Evolutionary conservation across 2,797 vertebrate genomes (phyloP).

Genomic region (Spondyliosoma cantharus): DNA sequence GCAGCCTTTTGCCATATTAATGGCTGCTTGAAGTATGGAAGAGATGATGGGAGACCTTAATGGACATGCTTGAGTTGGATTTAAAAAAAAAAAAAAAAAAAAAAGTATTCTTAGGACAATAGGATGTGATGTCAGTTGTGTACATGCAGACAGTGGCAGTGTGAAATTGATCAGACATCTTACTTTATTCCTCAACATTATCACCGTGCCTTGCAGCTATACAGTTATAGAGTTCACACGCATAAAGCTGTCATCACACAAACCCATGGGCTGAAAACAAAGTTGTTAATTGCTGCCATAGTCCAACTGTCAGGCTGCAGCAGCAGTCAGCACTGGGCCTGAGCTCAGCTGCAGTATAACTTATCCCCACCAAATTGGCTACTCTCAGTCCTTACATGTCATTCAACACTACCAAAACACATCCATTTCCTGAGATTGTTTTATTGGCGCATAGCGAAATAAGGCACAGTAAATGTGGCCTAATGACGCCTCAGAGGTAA

Average conservation of each 20-base stretch:
- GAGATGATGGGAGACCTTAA: conserved; percentile 3
- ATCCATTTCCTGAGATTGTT: conserved; percentile 36
- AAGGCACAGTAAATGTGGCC: conserved; percentile 27
- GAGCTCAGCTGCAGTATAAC: conserved; percentile 32
- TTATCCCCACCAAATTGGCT: conserved; percentile 25
- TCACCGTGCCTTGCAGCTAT: not conserved
- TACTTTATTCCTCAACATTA: not conserved
- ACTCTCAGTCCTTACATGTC: conserved; percentile 4
- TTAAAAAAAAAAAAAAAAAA: not conserved
- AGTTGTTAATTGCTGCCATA: conserved; percentile 27
- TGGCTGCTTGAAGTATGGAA: conserved; percentile 5
- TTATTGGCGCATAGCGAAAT: conserved; percentile 28
- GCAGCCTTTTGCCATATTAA: conserved; percentile 5
- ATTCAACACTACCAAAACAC: conserved; percentile 27
- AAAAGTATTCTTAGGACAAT: too few relatives aligned
- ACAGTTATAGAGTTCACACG: not conserved
- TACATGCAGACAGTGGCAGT: not conserved
- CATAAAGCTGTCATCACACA: conserved; percentile 18
- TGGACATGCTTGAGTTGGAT: not conserved
- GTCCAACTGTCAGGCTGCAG: conserved; percentile 35
- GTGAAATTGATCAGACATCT: not conserved
- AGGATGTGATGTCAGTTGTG: too few relatives aligned
- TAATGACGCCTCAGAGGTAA: conserved; percentile 47
- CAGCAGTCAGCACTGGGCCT: conserved; percentile 19
- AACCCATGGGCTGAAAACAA: conserved; percentile 29